Conservation (phyloP, 2,888 invertebrate genomes). For the Panzeria rudis region DNA sequence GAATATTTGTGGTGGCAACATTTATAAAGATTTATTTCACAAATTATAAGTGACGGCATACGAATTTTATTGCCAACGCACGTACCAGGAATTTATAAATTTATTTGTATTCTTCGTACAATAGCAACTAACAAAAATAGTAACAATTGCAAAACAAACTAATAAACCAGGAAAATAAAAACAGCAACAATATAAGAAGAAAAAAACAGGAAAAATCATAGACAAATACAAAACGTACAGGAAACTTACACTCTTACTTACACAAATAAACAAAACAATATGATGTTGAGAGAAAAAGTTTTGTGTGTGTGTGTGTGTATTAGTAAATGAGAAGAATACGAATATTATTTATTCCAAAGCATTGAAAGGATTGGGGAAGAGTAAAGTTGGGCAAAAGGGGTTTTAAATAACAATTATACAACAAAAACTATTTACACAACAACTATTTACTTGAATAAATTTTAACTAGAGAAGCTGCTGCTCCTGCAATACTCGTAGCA, state of each 20-base stretch:
- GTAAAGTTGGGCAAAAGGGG: neutral
- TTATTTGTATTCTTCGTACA: slow-evolving; percentile 46
- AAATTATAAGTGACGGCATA: slow-evolving; percentile 69
- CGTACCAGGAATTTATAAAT: slow-evolving; percentile 67
- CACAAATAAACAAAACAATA: slow-evolving; percentile 33
- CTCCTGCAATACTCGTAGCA: neutral
- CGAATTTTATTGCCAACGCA: slow-evolving; percentile 72
- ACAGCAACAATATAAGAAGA: slow-evolving; percentile 5
- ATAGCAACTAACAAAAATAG: slow-evolving; percentile 24
- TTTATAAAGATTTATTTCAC: slow-evolving; percentile 69
- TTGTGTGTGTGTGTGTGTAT: neutral
- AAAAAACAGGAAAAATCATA: slow-evolving; percentile 8
- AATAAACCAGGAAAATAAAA: slow-evolving; percentile 37
- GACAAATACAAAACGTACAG: slow-evolving; percentile 42
- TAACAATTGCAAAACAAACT: slow-evolving; percentile 56
- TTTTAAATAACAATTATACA: slow-evolving; percentile 34
- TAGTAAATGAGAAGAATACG: slow-evolving; percentile 26
- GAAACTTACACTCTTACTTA: slow-evolving; percentile 28
- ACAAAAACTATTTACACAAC: slow-evolving; percentile 55
- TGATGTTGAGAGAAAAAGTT: neutral
- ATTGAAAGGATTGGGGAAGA: neutral
- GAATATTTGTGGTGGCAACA: slow-evolving; percentile 47
- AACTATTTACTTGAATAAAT: slow-evolving; percentile 49
- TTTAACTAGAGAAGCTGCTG: neutral
- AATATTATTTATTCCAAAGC: slow-evolving; percentile 11